phyloP scores from a whole-genome alignment of 2,888 invertebrate genomes.

The Drosophila neonasuta region DNA sequence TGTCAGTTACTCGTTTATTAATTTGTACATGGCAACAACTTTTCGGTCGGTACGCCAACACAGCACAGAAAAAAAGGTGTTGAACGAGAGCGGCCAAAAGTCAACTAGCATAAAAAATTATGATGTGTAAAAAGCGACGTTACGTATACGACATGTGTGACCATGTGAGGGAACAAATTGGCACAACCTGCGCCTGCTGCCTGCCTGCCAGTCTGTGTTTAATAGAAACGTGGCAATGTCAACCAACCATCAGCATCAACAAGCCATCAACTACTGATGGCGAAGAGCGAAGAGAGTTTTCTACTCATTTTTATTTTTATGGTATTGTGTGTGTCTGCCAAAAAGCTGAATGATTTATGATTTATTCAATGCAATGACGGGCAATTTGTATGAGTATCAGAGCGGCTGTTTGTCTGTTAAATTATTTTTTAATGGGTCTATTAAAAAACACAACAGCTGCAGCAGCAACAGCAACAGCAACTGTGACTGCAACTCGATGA shows the following conservation, averaged over 20 bases:
- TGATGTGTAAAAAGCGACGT: slow-evolving; percentile 70
- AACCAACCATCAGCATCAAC: slow-evolving; percentile 40
- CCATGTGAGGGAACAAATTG: slow-evolving; percentile 54
- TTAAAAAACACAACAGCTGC: slow-evolving; percentile 78
- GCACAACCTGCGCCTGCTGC: slow-evolving; percentile 63
- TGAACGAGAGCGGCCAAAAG: slow-evolving; percentile 65
- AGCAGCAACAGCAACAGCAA: slow-evolving; percentile 41
- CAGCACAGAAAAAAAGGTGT: slow-evolving; percentile 42
- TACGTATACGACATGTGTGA: slow-evolving; percentile 4
- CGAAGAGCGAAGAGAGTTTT: slow-evolving; percentile 7
- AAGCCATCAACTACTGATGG: slow-evolving; percentile 28
- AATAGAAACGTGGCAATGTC: slow-evolving; percentile 66
- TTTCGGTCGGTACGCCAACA: slow-evolving; percentile 63
- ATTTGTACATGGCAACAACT: slow-evolving; percentile 78
- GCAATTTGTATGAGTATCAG: slow-evolving; percentile 51
- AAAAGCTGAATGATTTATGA: slow-evolving; percentile 74
- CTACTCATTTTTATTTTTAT: slow-evolving; percentile 53
- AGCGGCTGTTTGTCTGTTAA: slow-evolving; percentile 69
- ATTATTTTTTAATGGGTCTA: slow-evolving; percentile 75
- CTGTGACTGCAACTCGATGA: slow-evolving; percentile 51
- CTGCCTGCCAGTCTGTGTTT: slow-evolving; percentile 34
- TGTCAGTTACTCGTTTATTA: slow-evolving; percentile 79
- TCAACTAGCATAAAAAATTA: slow-evolving; percentile 77
- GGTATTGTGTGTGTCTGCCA: slow-evolving; percentile 37
- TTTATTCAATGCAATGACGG: slow-evolving; percentile 72